Base-by-base conservation (phyloP, 2,797 vertebrate genomes). In the Melanotaenia nigrans region DNA sequence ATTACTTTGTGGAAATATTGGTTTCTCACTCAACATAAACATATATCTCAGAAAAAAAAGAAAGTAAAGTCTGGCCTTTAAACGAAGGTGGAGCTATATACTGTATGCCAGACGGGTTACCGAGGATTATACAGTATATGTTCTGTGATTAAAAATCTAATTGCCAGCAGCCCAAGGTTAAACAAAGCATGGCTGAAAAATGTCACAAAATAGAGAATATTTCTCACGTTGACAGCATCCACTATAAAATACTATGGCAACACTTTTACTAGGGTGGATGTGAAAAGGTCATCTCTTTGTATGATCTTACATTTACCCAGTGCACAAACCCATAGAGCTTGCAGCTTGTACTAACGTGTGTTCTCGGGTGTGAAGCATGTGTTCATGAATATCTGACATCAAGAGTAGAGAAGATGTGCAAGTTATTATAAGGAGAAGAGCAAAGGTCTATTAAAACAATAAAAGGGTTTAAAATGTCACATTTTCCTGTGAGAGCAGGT, bases 1-100 rank as follows among this genome's bases (percentile, higher is more conserved):
- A 49, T 60, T 66, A 57, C 81, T 72, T 45, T 47, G 33, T 38
- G 73, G 56, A 81, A 86, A 73, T 57, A 77, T 42, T 20, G 4
- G 65, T 69, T 65, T 64, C 13, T 69, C 8, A 42, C 38, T 42
- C 6, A 55, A 33, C 32, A 3, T 11, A 33, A 22, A 9, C 18
- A 32, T 5, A n/a, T 1, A 25, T 28, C 20, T 53, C 20, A 49
- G 7, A 20, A 38, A 24, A 47, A 13, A 30, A 57, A 38, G 22
- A 36, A 3, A 63, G 56, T 38, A 14, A 54, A 20, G 40, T 24
- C 24, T 47, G 40, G 42, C 28, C 30, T 45, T 49, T 32, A 42
- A 61, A 54, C 18, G 7, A 54, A 61, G 22, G 40, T 13, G 38
- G 14, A 24, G 3, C n/a, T 45, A 10, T 25, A 51, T n/a, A n/a